A percentile compares a stretch with the other conserved stretches of the same genome.
phyloP scores from a whole-genome alignment of 2,888 invertebrate species.

The Acrobasis repandana region DNA sequence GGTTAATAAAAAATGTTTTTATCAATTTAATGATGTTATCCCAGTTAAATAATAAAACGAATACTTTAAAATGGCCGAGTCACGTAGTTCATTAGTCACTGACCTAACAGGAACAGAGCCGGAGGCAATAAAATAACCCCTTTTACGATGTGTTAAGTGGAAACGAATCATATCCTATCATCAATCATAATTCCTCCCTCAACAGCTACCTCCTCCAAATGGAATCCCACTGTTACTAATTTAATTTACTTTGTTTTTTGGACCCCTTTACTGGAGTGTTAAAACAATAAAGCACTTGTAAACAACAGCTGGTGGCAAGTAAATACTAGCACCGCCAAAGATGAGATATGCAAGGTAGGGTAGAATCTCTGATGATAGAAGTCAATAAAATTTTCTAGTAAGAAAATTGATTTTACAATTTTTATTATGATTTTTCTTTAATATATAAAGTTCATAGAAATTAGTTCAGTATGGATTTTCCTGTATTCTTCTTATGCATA shows the following conservation, averaged over 20 bases:
- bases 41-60: constrained; percentile 53
- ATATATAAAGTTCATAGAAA: too few relatives aligned
- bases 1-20: constrained; percentile 5
- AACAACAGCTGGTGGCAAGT: not conserved
- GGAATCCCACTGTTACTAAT: constrained; percentile 55
- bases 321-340: too few relatives aligned
- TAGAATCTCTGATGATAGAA: too few relatives aligned
- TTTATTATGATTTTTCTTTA: too few relatives aligned
- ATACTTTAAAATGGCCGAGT: constrained; percentile 64
- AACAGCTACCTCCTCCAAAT: constrained; percentile 46
- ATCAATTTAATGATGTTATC: constrained; percentile 15
- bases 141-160: constrained; percentile 79
- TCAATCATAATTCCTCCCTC: constrained; percentile 77
- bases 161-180: constrained; percentile 77
- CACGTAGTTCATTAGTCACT: constrained; percentile 76
- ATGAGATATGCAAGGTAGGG: too few relatives aligned
- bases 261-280: constrained; percentile 29
- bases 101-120: constrained; percentile 68
- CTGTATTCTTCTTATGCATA: too few relatives aligned
- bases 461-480: too few relatives aligned
- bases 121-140: constrained; percentile 77
- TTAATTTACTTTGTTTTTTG: constrained; percentile 46
- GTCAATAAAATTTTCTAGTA: too few relatives aligned
- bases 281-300: constrained; percentile 17
- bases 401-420: too few relatives aligned